Evolutionary conservation across 2,113 vertebrate genomes (phyloP).

Genomic region (Sinocyclocheilus anshuiensis): DNA sequence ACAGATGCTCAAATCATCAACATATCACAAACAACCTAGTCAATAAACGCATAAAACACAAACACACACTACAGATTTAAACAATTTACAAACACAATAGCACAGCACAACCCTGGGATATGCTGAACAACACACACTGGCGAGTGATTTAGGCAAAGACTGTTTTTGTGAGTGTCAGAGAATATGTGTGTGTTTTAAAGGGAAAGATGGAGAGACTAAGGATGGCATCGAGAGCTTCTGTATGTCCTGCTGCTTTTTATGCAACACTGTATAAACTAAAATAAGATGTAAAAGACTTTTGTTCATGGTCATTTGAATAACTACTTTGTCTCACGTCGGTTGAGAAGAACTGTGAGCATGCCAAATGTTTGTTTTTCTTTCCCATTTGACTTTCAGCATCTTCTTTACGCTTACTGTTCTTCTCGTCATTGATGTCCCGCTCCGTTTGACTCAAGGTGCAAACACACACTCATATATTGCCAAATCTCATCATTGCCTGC

Average conservation of each 20-base stretch:
- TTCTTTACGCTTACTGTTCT: not conserved
- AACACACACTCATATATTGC: conserved; percentile 3
- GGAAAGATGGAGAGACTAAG: not conserved
- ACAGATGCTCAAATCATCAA: conserved; percentile 22
- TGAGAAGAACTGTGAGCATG: conserved; percentile 77
- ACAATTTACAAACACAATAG: conserved; percentile 1
- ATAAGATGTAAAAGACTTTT: conserved; percentile 56
- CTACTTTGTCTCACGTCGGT: conserved; percentile 50
- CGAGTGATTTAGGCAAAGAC: conserved; percentile 12
- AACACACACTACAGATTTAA: not conserved
- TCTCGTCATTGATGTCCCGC: not conserved
- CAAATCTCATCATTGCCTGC: conserved; percentile 35
- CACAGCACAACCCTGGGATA: not conserved
- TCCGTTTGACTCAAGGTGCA: not conserved
- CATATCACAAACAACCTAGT: not conserved
- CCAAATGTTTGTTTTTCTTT: conserved; percentile 74
- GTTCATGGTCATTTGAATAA: conserved; percentile 55
- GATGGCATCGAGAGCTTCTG: conserved; percentile 62
- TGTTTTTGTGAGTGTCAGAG: not conserved
- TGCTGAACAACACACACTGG: conserved; percentile 10
- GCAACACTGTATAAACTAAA: conserved; percentile 69
- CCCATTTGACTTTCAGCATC: not conserved
- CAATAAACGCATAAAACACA: not conserved
- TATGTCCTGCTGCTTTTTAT: conserved; percentile 75
- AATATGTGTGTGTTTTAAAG: conserved; percentile 45